Evolutionary conservation across 2,797 vertebrate species (phyloP).

Genomic region (Luscinia luscinia): DNA sequence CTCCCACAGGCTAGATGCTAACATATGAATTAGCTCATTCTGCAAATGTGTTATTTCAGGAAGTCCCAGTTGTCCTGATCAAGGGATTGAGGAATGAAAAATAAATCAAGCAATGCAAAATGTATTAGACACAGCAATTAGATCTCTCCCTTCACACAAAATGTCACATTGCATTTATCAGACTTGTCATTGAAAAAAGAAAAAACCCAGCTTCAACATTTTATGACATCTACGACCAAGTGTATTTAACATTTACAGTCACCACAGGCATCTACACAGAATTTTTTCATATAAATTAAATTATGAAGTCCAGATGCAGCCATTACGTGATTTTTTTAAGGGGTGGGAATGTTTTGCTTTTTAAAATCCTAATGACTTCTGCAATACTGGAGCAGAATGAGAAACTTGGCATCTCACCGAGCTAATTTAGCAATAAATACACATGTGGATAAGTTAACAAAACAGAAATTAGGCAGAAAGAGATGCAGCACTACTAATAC

Average conservation of each 20-base stretch:
- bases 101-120: conserved; percentile 51
- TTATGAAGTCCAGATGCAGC: conserved; percentile 5
- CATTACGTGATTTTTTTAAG: background rate
- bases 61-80: conserved; percentile 18
- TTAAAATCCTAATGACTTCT: conserved; percentile 44
- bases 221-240: background rate
- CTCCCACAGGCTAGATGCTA: background rate
- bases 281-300: conserved; percentile 1
- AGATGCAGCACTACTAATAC: background rate
- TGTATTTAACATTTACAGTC: background rate
- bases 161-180: conserved; percentile 13
- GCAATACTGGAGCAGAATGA: conserved; percentile 28
- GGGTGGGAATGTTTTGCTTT: conserved; percentile 45
- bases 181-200: conserved; percentile 1
- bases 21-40: background rate
- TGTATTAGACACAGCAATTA: conserved; percentile 49
- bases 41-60: background rate
- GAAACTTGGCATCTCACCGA: background rate
- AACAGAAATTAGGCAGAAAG: conserved; percentile 25
- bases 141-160: background rate
- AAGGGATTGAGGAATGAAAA: conserved; percentile 45
- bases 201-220: background rate
- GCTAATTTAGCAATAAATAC: conserved; percentile 42
- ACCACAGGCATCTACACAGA: background rate
- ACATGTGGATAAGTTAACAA: conserved; percentile 10